These are phyloP conservation scores for Montipora capricornis DNA, from an alignment of 64 coral and sea anemone species.

Conservation along the genomic window DNA sequence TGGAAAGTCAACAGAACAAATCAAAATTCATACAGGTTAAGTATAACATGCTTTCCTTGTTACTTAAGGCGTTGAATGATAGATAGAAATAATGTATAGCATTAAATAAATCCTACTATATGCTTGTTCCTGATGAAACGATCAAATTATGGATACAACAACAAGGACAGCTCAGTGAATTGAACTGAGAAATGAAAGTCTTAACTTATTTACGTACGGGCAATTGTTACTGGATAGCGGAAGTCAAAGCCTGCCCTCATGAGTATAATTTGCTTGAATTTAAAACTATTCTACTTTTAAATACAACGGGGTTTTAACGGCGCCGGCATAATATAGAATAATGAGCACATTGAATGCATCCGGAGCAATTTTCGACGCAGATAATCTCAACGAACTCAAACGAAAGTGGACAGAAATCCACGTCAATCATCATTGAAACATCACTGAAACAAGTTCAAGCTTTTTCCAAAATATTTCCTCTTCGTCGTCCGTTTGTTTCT, in stretches of 20 bases:
- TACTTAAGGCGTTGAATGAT: not conserved
- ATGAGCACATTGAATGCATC: not conserved
- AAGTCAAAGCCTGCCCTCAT: not conserved
- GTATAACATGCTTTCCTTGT: not conserved
- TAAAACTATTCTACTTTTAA: not conserved
- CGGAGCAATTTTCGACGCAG: no score
- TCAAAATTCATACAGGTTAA: conserved; percentile 33
- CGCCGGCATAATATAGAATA: not conserved
- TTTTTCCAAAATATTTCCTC: no score
- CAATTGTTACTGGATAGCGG: not conserved
- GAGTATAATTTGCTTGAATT: not conserved
- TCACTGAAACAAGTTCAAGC: no score
- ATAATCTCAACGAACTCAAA: no score
- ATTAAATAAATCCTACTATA: not conserved
- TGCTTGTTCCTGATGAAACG: not conserved
- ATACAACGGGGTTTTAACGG: not conserved
- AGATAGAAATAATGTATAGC: not conserved
- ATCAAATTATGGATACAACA: not conserved
- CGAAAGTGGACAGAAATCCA: no score
- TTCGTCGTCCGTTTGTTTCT: no score
- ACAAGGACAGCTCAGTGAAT: not conserved
- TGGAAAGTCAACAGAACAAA: not conserved
- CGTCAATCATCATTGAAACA: no score
- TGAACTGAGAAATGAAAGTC: not conserved
- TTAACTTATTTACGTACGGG: not conserved